Conservation (phyloP, 2,888 invertebrate genomes). For the Mellilla xanthometata region DNA sequence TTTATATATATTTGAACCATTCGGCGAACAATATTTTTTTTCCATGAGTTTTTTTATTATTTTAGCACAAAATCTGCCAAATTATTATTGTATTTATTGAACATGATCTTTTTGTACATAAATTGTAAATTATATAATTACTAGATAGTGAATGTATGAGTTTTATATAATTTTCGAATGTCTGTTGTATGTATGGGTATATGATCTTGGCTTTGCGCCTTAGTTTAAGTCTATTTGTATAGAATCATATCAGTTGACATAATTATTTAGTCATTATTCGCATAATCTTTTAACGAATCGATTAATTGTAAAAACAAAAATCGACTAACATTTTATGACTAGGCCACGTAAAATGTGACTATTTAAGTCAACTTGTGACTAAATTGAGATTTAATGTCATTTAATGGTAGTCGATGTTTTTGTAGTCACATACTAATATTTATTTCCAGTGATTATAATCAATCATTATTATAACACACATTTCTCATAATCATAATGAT, state of each 20-base stretch:
- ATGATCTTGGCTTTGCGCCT: constrained; percentile 32
- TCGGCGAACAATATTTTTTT: constrained; percentile 33
- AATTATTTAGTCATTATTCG: constrained; percentile 7
- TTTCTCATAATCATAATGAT: constrained; percentile 4
- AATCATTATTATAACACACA: background rate
- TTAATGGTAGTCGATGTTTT: no score
- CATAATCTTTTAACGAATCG: no score
- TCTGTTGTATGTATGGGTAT: constrained; percentile 37
- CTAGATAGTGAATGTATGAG: constrained; percentile 73
- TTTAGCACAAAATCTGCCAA: constrained; percentile 56
- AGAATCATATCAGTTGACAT: constrained; percentile 23
- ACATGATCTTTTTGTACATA: constrained; percentile 71
- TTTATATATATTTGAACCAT: constrained; percentile 17
- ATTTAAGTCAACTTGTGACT: no score
- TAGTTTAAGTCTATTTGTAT: constrained; percentile 17
- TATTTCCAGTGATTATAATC: background rate
- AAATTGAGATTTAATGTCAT: no score
- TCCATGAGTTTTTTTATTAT: constrained; percentile 10
- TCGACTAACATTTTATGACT: no score
- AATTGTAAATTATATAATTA: constrained; percentile 68
- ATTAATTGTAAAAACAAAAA: no score
- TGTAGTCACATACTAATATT: background rate
- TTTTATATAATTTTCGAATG: constrained; percentile 36
- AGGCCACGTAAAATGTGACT: no score
- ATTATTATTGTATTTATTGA: constrained; percentile 69